Base-by-base conservation (phyloP, 2,797 vertebrate species). In the Sandelia bainsii region DNA sequence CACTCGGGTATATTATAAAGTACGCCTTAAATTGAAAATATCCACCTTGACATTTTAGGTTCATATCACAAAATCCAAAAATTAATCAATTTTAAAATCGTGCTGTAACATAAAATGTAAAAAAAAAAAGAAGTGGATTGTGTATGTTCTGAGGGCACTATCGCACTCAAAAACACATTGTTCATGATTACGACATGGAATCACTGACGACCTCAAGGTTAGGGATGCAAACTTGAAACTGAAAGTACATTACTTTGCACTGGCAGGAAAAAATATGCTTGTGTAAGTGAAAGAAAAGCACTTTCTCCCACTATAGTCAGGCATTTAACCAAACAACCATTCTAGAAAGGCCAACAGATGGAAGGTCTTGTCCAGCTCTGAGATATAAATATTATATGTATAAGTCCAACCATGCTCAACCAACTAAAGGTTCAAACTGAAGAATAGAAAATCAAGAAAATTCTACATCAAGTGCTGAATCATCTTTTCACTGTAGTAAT, bases 41-140 rank as follows among this genome's bases (percentile, higher is more conserved):
- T 49, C 25, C 19, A 67, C 27, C 25, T 46, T 75, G 32, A 75
- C 42, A 62, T 75, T 70, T 81, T 19, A 58, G 19, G 11, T 64
- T 68, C 27, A 45, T 56, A 16, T 69, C 56, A 42, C 17, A 69
- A 68, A 69, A 71, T 57, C 25, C 12, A 39, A 65, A 70, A 20
- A 42, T 22, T 29, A 14, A 45, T 65, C 12, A 5, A 37, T 51
- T 69, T 75, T 34, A 59, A 67, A 78, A 69, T 64, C 56, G 59
- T 13, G 13, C 60, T 53, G 37, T 9, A 59, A n/a, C 49, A 59
- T 46, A 14, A 22, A 68, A 64, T 63, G 77, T 62, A 29, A 61
- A 19, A 34, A 16, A 32, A 32, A 34, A 16, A 32, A 32, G 48
- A 29, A 56, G 17, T 29, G 13, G 44, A 16, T 27, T 75, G 19